phyloP scores from a whole-genome alignment of 2,113 vertebrate genomes.

The Callopanchax toddi region DNA sequence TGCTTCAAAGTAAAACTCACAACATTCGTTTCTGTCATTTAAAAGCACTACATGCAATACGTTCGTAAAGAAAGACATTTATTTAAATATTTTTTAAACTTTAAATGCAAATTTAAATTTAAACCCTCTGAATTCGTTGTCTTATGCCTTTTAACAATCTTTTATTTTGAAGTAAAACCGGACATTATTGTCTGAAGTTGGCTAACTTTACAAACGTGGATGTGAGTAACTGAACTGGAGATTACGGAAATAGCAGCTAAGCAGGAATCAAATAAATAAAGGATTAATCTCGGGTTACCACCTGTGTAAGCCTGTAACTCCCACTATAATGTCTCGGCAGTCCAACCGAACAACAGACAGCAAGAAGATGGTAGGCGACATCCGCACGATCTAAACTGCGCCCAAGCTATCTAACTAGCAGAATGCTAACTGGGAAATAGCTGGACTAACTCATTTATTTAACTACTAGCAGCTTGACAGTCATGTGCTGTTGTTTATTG shows the following conservation, averaged over 20 bases:
- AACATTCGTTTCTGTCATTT: neutral
- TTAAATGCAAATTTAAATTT: neutral
- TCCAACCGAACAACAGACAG: constrained; percentile 91
- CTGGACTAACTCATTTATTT: neutral
- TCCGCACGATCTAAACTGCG: constrained; percentile 8
- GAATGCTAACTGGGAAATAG: constrained; percentile 21
- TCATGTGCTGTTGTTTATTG: neutral
- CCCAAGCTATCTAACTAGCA: constrained; percentile 8
- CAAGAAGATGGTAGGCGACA: constrained; percentile 93
- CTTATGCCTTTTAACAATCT: rapidly evolving
- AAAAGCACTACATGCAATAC: neutral
- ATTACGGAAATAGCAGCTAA: constrained; percentile 51
- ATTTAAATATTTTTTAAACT: neutral
- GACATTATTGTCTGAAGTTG: neutral
- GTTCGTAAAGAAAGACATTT: neutral
- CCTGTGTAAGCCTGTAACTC: constrained; percentile 45
- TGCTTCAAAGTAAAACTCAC: neutral
- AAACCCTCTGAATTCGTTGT: rapidly evolving
- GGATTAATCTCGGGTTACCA: constrained; percentile 57
- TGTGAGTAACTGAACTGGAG: neutral
- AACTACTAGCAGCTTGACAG: neutral
- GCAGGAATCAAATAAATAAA: constrained; percentile 75
- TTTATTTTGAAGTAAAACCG: constrained; percentile 3
- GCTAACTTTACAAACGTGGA: neutral
- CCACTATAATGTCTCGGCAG: constrained; percentile 90